A percentile compares a stretch with the other conserved stretches of the same genome.
Conservation (phyloP, 1,140 invertebrate genomes). For the Rhopalosiphum padi region DNA sequence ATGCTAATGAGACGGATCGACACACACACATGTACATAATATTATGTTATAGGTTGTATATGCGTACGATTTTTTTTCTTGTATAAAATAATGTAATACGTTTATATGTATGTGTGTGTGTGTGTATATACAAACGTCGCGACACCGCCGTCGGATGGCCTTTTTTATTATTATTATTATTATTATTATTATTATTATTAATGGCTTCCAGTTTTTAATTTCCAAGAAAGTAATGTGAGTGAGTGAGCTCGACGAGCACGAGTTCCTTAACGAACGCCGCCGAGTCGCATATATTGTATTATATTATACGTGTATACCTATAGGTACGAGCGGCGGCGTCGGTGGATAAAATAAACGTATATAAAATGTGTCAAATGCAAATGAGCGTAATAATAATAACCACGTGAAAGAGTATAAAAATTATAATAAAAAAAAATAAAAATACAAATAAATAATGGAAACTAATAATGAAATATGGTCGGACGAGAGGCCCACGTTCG, state of each 20-base stretch:
- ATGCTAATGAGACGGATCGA: constrained; percentile 34
- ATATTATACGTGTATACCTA: not conserved
- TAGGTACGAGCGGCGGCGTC: not conserved
- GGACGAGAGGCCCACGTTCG: constrained; percentile 3
- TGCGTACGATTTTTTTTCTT: constrained; percentile 11
- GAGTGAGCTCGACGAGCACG: not conserved
- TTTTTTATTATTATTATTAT: constrained; percentile 50
- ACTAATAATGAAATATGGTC: constrained; percentile 57
- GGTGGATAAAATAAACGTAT: constrained; percentile 24
- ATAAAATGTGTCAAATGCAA: constrained; percentile 55
- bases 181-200: constrained; percentile 53
- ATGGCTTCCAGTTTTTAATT: constrained; percentile 56
- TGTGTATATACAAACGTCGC: not conserved
- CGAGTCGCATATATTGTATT: not conserved
- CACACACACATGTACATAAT: not conserved
- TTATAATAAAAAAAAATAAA: not conserved
- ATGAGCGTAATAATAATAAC: constrained; percentile 42
- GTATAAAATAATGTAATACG: not conserved
- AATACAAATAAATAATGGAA: constrained; percentile 53
- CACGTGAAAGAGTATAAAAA: constrained; percentile 29
- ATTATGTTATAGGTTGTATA: not conserved
- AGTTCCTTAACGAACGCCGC: constrained; percentile 30
- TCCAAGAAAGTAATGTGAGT: constrained; percentile 44
- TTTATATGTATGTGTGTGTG: not conserved
- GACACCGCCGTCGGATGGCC: constrained; percentile 23